Evolutionary conservation across 2,888 invertebrate species (phyloP).

Genomic region (Tridacna crocea): DNA sequence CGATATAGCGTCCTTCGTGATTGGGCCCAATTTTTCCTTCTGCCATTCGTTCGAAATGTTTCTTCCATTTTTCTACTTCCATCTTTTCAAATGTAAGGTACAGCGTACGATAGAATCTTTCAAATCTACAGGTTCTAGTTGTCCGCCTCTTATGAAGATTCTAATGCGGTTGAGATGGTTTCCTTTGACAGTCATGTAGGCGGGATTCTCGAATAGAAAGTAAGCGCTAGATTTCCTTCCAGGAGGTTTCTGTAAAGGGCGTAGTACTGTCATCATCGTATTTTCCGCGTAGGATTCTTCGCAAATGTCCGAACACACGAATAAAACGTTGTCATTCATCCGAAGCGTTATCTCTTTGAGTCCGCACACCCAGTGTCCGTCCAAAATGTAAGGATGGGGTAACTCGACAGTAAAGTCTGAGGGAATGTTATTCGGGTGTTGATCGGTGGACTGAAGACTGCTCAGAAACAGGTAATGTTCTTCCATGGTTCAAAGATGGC

Average conservation of each 20-base stretch:
- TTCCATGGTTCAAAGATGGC: conserved; percentile 13
- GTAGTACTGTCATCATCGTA: background rate
- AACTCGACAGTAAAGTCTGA: background rate
- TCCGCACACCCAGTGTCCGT: background rate
- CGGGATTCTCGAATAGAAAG: background rate
- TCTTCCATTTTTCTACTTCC: conserved; percentile 30
- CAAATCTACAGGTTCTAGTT: background rate
- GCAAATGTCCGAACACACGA: conserved; percentile 4
- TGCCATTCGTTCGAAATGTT: conserved; percentile 9
- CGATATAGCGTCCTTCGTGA: conserved; percentile 9
- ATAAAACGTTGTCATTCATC: background rate
- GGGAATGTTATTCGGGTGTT: background rate
- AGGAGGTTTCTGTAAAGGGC: background rate
- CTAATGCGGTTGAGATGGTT: background rate
- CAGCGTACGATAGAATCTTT: conserved; percentile 1
- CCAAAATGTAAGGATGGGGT: background rate
- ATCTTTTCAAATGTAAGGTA: conserved; percentile 6
- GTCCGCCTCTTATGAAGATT: background rate
- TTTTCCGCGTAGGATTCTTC: conserved; percentile 11
- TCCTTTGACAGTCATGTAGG: background rate
- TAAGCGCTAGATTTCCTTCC: background rate
- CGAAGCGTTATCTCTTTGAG: background rate
- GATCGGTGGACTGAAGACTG: background rate
- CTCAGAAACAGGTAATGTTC: conserved; percentile 10
- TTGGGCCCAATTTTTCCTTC: conserved; percentile 15